A percentile compares a stretch with the other conserved stretches of the same genome.
Conservation (phyloP, 2,797 vertebrate species). For the Alca torda region DNA sequence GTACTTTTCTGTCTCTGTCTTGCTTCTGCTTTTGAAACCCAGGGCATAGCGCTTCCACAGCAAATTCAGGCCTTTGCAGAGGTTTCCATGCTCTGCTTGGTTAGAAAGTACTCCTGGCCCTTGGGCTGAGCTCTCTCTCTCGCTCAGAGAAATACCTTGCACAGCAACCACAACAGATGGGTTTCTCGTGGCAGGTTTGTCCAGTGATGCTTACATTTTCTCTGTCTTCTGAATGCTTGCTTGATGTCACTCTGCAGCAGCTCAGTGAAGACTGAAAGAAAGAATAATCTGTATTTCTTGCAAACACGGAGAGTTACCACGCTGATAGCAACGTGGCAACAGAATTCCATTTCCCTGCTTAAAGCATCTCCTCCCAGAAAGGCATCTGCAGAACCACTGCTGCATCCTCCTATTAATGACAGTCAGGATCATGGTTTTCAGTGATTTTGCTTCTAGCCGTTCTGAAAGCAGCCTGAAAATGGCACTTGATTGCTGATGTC, state of each 20-base stretch:
- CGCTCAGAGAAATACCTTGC: neutral
- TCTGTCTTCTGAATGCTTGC: neutral
- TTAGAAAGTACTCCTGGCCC: neutral
- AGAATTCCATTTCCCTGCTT: neutral
- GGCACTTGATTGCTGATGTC: neutral
- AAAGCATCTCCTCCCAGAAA: neutral
- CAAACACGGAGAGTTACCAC: neutral
- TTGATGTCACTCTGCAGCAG: neutral
- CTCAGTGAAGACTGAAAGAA: neutral
- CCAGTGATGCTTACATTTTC: neutral
- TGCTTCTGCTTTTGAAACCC: neutral
- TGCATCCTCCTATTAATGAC: neutral
- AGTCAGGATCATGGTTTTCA: neutral
- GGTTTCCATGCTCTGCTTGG: neutral
- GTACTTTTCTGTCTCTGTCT: neutral
- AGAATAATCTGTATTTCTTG: neutral
- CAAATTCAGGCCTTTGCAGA: neutral
- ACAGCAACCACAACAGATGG: neutral
- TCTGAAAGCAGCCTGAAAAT: conserved; percentile 25
- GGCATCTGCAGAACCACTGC: neutral
- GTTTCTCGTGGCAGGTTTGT: neutral
- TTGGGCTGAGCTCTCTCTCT: neutral
- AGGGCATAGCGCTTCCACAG: accelerated
- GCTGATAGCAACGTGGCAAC: neutral
- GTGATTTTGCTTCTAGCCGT: neutral